phyloP scores from a whole-genome alignment of 2,797 vertebrate genomes.

The Rhinatrema bivittatum region DNA sequence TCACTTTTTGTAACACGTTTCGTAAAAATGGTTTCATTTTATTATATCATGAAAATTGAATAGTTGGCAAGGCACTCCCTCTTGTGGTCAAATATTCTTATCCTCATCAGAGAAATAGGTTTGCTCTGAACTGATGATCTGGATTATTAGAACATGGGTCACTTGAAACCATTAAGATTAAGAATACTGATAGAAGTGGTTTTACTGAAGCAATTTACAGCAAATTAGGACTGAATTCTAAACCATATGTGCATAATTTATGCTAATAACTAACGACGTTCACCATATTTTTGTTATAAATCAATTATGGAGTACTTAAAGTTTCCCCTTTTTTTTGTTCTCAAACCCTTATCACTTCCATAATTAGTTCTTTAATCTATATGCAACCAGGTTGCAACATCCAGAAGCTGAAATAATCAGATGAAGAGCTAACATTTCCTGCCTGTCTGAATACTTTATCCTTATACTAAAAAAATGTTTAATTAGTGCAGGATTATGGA shows the following conservation, averaged over 20 bases:
- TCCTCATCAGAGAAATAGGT: slow-evolving; percentile 40
- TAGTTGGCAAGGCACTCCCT: slow-evolving; percentile 94
- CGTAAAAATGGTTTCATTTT: too few relatives aligned
- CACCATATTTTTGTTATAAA: slow-evolving; percentile 17
- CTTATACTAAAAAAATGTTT: not conserved
- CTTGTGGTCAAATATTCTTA: slow-evolving; percentile 79
- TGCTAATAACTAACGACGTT: slow-evolving; percentile 20
- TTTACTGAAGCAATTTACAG: slow-evolving; percentile 36
- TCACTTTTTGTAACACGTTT: too few relatives aligned
- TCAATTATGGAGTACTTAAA: slow-evolving; percentile 9
- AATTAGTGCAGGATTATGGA: not conserved
- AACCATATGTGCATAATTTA: slow-evolving; percentile 36
- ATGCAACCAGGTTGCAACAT: too few relatives aligned
- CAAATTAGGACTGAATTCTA: slow-evolving; percentile 37
- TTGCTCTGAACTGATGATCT: slow-evolving; percentile 5
- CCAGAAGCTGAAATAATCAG: not conserved
- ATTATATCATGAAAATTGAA: too few relatives aligned
- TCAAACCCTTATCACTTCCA: not conserved
- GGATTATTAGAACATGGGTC: slow-evolving; percentile 31
- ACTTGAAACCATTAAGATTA: slow-evolving; percentile 45
- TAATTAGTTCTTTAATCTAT: slow-evolving; percentile 7
- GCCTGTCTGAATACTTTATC: not conserved
- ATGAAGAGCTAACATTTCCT: not conserved
- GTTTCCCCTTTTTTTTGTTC: slow-evolving; percentile 1
- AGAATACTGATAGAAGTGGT: slow-evolving; percentile 32